Evolutionary conservation across 2,888 invertebrate genomes (phyloP).

Genomic region (Nipponacmea schrenckii): DNA sequence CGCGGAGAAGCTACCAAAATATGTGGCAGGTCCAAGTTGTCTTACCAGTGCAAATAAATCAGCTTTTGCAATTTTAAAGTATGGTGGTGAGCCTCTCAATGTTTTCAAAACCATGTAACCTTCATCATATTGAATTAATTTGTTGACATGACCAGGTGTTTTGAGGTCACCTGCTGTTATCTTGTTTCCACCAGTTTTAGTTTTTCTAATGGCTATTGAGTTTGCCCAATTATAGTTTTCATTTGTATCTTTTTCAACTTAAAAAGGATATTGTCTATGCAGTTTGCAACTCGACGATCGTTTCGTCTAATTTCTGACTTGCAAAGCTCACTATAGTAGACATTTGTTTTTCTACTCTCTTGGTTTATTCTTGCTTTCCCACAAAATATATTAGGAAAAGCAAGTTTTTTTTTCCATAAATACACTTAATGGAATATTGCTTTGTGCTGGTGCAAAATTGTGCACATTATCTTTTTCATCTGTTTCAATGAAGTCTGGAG

Average conservation of each 20-base stretch:
- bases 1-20: conserved; percentile 31
- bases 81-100: conserved; percentile 16
- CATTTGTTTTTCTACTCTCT: not conserved
- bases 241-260: not conserved
- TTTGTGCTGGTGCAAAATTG: not conserved
- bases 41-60: conserved; percentile 36
- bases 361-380: not conserved
- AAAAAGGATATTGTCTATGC: not conserved
- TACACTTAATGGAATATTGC: not conserved
- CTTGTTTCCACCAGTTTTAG: not conserved
- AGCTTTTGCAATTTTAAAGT: conserved; percentile 11
- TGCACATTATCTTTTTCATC: not conserved
- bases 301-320: not conserved
- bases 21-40: conserved; percentile 36
- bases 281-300: not conserved
- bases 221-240: not conserved
- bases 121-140: conserved; percentile 6
- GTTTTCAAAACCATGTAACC: conserved; percentile 25
- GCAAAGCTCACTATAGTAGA: not conserved
- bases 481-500: not conserved
- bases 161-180: not conserved
- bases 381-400: not conserved
- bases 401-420: not conserved
- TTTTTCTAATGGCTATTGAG: not conserved
- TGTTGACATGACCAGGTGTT: not conserved